Evolutionary conservation across 2,797 vertebrate genomes (phyloP).

Genomic region (Hyperoplus lanceolatus): DNA sequence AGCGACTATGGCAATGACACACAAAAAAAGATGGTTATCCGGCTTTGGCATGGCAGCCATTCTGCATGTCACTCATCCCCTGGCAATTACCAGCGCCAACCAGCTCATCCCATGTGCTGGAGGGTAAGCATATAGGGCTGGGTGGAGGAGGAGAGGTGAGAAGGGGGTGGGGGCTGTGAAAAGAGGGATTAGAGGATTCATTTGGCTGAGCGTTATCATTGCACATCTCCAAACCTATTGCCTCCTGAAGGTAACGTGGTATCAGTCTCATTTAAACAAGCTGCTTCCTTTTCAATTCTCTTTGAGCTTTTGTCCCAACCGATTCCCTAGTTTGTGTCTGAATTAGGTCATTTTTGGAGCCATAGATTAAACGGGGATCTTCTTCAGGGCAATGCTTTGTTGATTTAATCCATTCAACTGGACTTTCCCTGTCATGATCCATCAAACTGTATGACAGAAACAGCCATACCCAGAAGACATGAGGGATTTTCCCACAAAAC

Average conservation of each 20-base stretch:
- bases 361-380: constrained; percentile 55
- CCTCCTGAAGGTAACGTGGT: constrained; percentile 28
- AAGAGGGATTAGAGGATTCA: constrained; percentile 69
- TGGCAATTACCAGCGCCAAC: constrained; percentile 70
- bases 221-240: constrained; percentile 54
- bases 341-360: constrained; percentile 32
- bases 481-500: constrained; percentile 66
- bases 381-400: constrained; percentile 47
- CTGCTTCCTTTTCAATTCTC: constrained; percentile 25
- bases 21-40: constrained; percentile 63
- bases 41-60: constrained; percentile 58
- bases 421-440: constrained; percentile 64
- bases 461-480: constrained; percentile 37
- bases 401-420: constrained; percentile 50
- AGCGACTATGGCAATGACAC: constrained; percentile 54
- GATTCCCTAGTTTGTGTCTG: constrained; percentile 34
- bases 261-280: constrained; percentile 29
- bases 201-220: constrained; percentile 55
- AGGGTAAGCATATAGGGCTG: constrained; percentile 47
- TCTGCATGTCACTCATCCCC: constrained; percentile 75
- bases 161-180: constrained; percentile 63
- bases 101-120: constrained; percentile 61
- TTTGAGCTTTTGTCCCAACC: constrained; percentile 29
- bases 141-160: constrained; percentile 58
- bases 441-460: constrained; percentile 51